A percentile compares a stretch with the other conserved stretches of the same genome.
Evolutionary conservation across 2,113 vertebrate genomes (phyloP).

Genomic region (Pedetes capensis): DNA sequence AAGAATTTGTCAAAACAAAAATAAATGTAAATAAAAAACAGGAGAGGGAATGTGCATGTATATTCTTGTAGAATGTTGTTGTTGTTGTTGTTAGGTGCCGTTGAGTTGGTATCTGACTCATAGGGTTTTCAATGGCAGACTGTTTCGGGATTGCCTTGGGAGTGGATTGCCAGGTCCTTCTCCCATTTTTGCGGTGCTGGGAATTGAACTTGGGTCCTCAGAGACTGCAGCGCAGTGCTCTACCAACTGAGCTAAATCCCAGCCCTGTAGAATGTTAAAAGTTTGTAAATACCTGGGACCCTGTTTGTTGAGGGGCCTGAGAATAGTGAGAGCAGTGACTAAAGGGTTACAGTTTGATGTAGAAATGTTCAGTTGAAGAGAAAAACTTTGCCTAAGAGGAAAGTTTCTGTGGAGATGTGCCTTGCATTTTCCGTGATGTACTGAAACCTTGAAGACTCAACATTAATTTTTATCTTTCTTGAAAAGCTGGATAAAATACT

Average conservation of each 20-base stretch:
- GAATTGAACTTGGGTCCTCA: no score
- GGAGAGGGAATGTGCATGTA: not conserved
- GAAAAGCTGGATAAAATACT: slow-evolving; percentile 19
- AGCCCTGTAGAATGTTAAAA: no score
- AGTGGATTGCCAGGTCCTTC: no score
- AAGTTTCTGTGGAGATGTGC: not conserved
- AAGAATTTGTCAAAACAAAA: slow-evolving; percentile 20
- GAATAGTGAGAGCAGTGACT: not conserved
- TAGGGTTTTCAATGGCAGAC: no score
- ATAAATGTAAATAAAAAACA: not conserved
- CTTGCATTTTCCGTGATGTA: not conserved
- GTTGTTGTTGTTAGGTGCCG: no score
- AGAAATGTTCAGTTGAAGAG: not conserved
- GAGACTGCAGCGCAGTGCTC: no score
- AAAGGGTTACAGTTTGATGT: not conserved
- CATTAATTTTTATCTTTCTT: slow-evolving; percentile 45
- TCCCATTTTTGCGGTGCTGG: no score
- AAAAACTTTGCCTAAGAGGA: not conserved
- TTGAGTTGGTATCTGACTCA: no score
- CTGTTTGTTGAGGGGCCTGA: not conserved
- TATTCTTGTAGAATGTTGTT: not conserved
- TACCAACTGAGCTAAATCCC: no score
- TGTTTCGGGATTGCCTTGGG: no score
- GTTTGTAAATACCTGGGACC: not conserved
- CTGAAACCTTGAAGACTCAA: not conserved